phyloP scores from a whole-genome alignment of 2,113 vertebrate genomes.

The Isichthys henryi region DNA sequence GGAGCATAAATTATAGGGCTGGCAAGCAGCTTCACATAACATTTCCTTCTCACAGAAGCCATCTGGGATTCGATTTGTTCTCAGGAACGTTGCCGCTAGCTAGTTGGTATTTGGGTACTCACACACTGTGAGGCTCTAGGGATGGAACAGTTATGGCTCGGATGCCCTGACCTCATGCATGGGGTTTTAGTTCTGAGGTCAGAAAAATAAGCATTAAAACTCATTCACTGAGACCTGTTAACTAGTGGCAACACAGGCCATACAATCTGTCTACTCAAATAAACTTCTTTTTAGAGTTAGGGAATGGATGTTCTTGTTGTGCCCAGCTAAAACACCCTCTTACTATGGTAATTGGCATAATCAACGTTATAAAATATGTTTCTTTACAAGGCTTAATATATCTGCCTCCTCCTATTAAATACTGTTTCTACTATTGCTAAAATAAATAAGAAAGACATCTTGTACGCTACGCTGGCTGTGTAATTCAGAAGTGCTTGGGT shows the following conservation, averaged over 20 bases:
- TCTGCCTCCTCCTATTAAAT: not conserved
- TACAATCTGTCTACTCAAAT: not conserved
- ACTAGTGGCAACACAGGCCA: not conserved
- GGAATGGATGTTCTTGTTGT: not conserved
- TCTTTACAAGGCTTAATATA: not conserved
- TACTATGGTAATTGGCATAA: not conserved
- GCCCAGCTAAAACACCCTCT: not conserved
- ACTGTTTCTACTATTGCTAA: not conserved
- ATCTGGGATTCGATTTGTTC: not conserved
- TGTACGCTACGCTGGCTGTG: not conserved
- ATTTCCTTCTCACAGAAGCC: not conserved
- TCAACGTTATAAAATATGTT: not conserved
- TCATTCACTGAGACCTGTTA: not conserved
- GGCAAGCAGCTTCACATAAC: not conserved
- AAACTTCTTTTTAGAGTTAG: not conserved
- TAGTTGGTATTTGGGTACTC: not conserved
- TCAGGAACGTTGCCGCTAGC: not conserved
- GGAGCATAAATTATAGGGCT: conserved; percentile 7
- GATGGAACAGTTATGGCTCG: not conserved
- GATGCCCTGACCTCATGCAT: not conserved
- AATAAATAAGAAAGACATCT: not conserved
- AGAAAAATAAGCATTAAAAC: not conserved
- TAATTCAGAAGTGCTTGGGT: not conserved
- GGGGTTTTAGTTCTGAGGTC: not conserved
- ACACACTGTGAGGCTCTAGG: not conserved